These are phyloP conservation scores for Himalopsyche tibetana DNA, from an alignment of 2,888 invertebrate genomes.

Conservation along the genomic window DNA sequence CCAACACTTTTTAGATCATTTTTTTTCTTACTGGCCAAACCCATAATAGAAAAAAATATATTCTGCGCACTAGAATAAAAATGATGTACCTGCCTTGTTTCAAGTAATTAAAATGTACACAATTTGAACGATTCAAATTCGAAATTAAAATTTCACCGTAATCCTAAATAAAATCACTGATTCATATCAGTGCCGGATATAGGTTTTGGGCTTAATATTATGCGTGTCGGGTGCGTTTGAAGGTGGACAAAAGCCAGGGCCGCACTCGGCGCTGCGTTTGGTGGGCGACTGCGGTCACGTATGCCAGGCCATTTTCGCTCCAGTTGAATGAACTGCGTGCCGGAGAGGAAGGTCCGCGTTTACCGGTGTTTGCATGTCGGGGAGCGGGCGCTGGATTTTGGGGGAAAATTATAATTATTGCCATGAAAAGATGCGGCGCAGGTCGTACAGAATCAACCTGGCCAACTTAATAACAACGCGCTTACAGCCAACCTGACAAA, in stretches of 20 bases:
- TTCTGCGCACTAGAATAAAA: too few species aligned
- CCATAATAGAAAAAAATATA: too few species aligned
- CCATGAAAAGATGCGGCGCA: neutral
- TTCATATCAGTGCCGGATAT: neutral
- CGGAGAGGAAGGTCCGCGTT: neutral
- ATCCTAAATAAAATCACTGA: too few species aligned
- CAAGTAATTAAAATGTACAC: too few species aligned
- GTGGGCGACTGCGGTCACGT: neutral
- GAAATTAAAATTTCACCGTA: too few species aligned
- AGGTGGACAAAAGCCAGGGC: slow-evolving; percentile 13
- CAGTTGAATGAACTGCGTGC: slow-evolving; percentile 20
- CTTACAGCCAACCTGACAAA: too few species aligned
- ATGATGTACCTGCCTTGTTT: too few species aligned
- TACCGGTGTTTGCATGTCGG: neutral
- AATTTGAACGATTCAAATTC: too few species aligned
- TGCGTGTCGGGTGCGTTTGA: neutral
- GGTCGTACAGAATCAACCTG: neutral
- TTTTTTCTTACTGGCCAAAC: too few species aligned
- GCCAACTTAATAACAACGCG: neutral
- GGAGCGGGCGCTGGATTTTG: neutral
- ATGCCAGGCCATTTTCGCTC: neutral
- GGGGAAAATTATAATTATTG: neutral
- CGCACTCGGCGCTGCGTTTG: neutral
- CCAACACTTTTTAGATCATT: too few species aligned
- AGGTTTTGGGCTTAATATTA: neutral